Evolutionary conservation across 2,113 vertebrate genomes (phyloP).

Genomic region (Mustela lutreola): DNA sequence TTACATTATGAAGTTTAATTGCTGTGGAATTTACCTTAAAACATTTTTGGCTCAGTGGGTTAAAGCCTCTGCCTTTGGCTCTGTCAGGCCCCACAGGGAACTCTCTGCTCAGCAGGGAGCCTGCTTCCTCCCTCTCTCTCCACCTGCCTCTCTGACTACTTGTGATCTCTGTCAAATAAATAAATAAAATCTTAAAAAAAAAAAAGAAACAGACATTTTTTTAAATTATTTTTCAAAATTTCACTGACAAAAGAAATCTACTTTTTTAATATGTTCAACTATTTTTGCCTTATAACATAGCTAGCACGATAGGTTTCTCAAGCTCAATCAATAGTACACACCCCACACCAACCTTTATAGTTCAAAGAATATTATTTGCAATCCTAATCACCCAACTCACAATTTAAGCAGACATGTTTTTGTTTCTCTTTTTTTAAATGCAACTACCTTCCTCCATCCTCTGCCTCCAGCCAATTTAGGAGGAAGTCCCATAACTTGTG

Average conservation of each 20-base stretch:
- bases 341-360: background rate
- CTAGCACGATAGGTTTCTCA: background rate
- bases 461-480: background rate
- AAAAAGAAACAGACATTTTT: background rate
- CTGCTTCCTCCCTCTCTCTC: too few species aligned
- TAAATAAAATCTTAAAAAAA: too few species aligned
- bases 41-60: background rate
- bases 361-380: background rate
- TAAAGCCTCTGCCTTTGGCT: too few species aligned
- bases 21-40: background rate
- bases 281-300: background rate
- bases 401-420: background rate
- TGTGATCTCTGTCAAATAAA: too few species aligned
- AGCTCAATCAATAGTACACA: background rate
- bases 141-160: too few species aligned
- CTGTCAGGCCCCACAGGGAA: too few species aligned
- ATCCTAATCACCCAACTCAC: background rate
- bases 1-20: background rate
- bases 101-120: too few species aligned
- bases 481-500: too few species aligned
- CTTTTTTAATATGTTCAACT: background rate
- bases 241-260: background rate
- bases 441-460: too few species aligned
- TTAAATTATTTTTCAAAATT: background rate
- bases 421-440: background rate